These are phyloP conservation scores for Plutomurus gul DNA, from an alignment of 1,140 invertebrate species.

Conservation along the genomic window DNA sequence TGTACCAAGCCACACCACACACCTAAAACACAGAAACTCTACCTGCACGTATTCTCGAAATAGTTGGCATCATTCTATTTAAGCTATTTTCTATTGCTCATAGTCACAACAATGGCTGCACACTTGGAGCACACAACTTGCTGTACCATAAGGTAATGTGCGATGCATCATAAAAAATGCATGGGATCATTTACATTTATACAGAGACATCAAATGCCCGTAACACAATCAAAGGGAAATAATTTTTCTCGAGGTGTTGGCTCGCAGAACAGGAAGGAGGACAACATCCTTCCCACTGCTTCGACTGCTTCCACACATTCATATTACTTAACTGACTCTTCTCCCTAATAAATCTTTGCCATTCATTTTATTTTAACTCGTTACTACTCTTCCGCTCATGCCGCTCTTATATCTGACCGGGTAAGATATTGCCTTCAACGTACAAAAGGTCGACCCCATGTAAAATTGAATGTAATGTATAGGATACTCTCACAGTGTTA, in stretches of 20 bases:
- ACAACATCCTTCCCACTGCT: not conserved
- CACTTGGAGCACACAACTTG: too few species aligned
- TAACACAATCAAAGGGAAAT: constrained; percentile 17
- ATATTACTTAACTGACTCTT: not conserved
- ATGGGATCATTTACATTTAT: constrained; percentile 14
- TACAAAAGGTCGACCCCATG: not conserved
- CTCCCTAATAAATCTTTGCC: not conserved
- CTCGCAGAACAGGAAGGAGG: too few species aligned
- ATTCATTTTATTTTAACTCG: not conserved
- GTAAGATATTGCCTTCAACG: not conserved
- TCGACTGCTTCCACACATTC: not conserved
- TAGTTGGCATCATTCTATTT: not conserved
- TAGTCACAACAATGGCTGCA: too few species aligned
- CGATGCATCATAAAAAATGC: not conserved
- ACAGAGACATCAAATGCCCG: not conserved
- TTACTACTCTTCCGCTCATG: not conserved
- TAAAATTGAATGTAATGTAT: constrained; percentile 3
- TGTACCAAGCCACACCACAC: not conserved
- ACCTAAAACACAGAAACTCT: not conserved
- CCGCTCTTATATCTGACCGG: not conserved
- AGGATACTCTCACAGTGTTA: not conserved
- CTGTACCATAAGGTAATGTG: too few species aligned
- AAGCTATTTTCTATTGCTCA: too few species aligned
- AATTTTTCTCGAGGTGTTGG: not conserved
- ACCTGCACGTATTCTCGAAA: not conserved